Conservation (phyloP, 2,797 vertebrate genomes). For the Synaphobranchus kaupii region DNA sequence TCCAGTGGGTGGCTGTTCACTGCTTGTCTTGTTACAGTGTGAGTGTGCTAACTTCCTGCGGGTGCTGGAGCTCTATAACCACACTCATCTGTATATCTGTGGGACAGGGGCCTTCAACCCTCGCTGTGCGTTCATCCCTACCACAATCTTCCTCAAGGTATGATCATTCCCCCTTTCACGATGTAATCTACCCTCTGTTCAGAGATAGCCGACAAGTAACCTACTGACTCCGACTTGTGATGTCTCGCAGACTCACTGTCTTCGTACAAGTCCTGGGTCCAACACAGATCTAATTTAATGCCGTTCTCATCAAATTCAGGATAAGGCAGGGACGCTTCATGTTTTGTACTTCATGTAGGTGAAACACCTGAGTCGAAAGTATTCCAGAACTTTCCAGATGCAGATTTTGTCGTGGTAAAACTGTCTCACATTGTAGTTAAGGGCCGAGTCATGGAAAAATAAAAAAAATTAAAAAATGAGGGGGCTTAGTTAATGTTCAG, state of each 20-base stretch:
- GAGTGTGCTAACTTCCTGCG: constrained; percentile 81
- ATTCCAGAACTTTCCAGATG: neutral
- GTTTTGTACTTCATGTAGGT: neutral
- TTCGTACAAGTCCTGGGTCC: neutral
- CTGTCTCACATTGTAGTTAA: neutral
- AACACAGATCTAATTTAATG: neutral
- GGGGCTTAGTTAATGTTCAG: constrained; percentile 5
- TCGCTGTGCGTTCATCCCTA: constrained; percentile 74
- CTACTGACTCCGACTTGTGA: neutral
- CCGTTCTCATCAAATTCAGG: neutral
- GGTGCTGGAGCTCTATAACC: constrained; percentile 76
- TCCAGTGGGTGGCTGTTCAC: neutral
- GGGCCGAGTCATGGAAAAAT: neutral
- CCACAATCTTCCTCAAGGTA: constrained; percentile 71
- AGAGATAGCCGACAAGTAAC: neutral
- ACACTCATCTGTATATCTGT: constrained; percentile 80
- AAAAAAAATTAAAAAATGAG: neutral
- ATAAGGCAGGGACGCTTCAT: neutral
- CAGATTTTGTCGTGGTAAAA: neutral
- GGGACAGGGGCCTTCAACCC: constrained; percentile 82
- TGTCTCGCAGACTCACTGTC: neutral
- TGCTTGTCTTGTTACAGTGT: constrained; percentile 42
- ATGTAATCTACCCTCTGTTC: neutral
- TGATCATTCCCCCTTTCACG: neutral
- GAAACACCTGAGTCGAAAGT: neutral